Evolutionary conservation across 2,888 invertebrate genomes (phyloP).

Genomic region (Pammene fasciana): DNA sequence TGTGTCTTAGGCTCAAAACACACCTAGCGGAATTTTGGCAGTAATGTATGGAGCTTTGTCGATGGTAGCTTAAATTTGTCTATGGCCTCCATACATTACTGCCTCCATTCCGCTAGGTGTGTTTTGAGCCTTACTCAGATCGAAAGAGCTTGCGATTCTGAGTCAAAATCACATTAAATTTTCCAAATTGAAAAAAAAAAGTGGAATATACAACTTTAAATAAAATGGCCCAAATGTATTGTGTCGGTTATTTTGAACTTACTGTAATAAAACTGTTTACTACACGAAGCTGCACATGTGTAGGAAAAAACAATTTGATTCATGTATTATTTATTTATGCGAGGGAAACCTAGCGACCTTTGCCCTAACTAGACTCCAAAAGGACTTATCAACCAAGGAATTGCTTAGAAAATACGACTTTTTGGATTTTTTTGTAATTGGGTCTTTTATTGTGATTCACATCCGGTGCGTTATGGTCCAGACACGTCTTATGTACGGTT

Average conservation of each 20-base stretch:
- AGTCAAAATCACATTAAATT: too few relatives aligned
- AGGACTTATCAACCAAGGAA: neutral
- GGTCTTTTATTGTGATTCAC: conserved; percentile 13
- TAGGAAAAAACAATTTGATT: conserved; percentile 30
- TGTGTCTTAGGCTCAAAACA: too few relatives aligned
- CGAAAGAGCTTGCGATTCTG: too few relatives aligned
- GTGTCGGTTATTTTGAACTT: neutral
- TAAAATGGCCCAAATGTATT: too few relatives aligned
- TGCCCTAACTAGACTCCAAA: neutral
- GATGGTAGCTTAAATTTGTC: too few relatives aligned
- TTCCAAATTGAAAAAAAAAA: too few relatives aligned
- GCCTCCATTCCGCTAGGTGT: too few relatives aligned
- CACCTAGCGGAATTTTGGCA: too few relatives aligned
- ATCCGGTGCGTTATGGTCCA: conserved; percentile 29
- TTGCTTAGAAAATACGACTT: neutral
- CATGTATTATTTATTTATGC: conserved; percentile 36
- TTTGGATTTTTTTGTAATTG: neutral
- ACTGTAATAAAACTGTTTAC: neutral
- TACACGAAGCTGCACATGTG: conserved; percentile 28
- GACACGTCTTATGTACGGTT: neutral
- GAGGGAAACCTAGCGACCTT: conserved; percentile 25
- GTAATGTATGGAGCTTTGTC: too few relatives aligned
- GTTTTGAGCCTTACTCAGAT: too few relatives aligned
- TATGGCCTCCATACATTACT: too few relatives aligned
- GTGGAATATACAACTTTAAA: too few relatives aligned